phyloP scores from a whole-genome alignment of 2,113 vertebrate genomes.

The Thunnus maccoyii region DNA sequence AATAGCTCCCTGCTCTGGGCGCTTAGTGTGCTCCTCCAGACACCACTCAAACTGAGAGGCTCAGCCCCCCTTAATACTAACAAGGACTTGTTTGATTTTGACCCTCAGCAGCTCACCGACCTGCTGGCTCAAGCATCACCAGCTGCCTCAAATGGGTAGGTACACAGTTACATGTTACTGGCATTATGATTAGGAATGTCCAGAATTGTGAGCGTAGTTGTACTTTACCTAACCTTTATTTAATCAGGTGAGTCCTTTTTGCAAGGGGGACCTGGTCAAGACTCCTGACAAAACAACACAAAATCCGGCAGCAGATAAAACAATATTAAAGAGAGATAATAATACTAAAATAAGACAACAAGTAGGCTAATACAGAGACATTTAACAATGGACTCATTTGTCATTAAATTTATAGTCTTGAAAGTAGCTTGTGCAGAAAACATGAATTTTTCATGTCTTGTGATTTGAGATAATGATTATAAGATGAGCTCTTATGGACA shows the following conservation, averaged over 20 bases:
- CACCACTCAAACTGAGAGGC: constrained; percentile 84
- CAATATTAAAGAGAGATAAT: no score
- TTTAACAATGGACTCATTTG: no score
- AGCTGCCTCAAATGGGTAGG: constrained; percentile 76
- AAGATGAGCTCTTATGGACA: no score
- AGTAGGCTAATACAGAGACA: no score
- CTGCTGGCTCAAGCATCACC: constrained; percentile 62
- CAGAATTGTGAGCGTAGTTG: background rate
- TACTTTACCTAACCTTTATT: background rate
- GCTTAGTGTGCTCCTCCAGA: constrained; percentile 86
- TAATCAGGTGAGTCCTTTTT: background rate
- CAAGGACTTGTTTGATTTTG: constrained; percentile 70
- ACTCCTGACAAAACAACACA: no score
- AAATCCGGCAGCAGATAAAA: no score
- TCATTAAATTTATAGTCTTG: no score
- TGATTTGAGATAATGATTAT: no score
- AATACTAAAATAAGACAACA: no score
- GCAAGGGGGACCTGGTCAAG: background rate
- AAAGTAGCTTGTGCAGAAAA: no score
- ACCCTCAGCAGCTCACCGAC: constrained; percentile 69
- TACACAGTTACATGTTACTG: background rate
- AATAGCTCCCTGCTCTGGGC: constrained; percentile 84
- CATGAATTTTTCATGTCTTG: no score
- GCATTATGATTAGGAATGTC: background rate
- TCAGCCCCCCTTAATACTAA: constrained; percentile 61